phyloP scores from a whole-genome alignment of 2,797 vertebrate species.

The Pseudomugil tenellus region DNA sequence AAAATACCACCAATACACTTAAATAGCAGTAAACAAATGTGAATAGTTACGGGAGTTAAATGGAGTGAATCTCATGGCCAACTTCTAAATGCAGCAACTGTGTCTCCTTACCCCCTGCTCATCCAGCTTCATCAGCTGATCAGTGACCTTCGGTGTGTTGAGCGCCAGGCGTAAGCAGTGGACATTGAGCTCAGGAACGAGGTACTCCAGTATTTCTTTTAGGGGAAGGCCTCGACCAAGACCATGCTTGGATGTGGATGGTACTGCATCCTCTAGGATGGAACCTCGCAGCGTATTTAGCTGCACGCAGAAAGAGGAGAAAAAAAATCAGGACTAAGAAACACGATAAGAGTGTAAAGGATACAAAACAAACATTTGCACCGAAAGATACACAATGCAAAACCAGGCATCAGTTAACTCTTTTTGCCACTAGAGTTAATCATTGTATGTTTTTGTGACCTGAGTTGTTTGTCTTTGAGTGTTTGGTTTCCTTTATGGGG shows the following conservation, averaged over 20 bases:
- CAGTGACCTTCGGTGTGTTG: constrained; percentile 97
- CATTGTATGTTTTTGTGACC: not conserved
- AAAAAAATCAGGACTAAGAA: not conserved
- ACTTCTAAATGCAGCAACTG: not conserved
- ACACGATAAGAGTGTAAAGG: not conserved
- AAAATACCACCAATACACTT: not conserved
- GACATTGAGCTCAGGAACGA: constrained; percentile 93
- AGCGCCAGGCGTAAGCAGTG: constrained; percentile 96
- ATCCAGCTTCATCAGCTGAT: constrained; percentile 98
- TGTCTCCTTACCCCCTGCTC: constrained; percentile 91
- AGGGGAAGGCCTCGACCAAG: constrained; percentile 93
- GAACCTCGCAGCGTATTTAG: constrained; percentile 94
- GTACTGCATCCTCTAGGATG: constrained; percentile 93
- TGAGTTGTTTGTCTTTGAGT: not conserved
- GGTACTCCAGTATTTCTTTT: constrained; percentile 96
- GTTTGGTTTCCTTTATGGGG: not conserved
- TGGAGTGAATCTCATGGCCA: not conserved
- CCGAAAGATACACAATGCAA: too few relatives aligned
- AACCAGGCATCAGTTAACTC: not conserved
- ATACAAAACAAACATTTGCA: too few relatives aligned
- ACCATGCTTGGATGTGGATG: constrained; percentile 96
- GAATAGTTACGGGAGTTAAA: not conserved
- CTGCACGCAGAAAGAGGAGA: constrained; percentile 68
- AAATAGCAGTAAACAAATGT: constrained; percentile 1
- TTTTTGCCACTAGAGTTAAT: not conserved